Percentiles rank a stretch among this genome's conserved stretches.
Conservation (phyloP, 2,797 vertebrate species). For the Peromyscus melanophrys region DNA sequence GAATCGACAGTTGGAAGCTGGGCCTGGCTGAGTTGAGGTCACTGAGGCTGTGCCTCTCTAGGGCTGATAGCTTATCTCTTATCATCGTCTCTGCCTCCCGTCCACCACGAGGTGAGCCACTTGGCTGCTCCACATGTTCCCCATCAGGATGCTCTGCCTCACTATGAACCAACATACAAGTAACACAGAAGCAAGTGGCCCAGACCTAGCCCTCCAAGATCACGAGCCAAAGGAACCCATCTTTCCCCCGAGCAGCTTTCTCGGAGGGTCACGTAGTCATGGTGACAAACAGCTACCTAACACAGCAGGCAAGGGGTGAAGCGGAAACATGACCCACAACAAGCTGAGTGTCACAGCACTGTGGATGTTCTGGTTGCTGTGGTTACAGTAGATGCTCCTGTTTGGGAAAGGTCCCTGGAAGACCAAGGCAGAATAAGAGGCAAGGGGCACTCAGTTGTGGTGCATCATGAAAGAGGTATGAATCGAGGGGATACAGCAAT, state of each 20-base stretch:
- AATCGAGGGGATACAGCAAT: background rate
- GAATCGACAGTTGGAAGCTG: background rate
- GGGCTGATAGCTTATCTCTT: background rate
- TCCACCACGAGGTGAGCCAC: background rate
- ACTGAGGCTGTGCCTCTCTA: background rate
- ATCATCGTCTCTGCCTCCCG: background rate
- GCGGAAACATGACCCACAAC: background rate
- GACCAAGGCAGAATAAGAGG: background rate
- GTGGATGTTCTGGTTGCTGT: background rate
- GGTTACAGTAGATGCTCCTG: background rate
- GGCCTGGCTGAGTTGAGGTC: background rate
- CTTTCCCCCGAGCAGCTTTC: background rate
- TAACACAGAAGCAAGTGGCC: background rate
- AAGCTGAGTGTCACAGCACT: fast-evolving
- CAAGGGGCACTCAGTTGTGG: background rate
- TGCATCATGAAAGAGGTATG: background rate
- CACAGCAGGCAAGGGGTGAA: background rate
- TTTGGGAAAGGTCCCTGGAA: background rate
- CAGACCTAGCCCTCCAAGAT: background rate
- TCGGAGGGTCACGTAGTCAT: background rate
- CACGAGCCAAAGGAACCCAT: background rate
- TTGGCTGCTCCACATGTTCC: background rate
- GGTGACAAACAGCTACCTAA: background rate
- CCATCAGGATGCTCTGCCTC: background rate
- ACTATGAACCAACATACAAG: background rate